Evolutionary conservation across 2,888 invertebrate species (phyloP).

Genomic region (Cephus spinipes): DNA sequence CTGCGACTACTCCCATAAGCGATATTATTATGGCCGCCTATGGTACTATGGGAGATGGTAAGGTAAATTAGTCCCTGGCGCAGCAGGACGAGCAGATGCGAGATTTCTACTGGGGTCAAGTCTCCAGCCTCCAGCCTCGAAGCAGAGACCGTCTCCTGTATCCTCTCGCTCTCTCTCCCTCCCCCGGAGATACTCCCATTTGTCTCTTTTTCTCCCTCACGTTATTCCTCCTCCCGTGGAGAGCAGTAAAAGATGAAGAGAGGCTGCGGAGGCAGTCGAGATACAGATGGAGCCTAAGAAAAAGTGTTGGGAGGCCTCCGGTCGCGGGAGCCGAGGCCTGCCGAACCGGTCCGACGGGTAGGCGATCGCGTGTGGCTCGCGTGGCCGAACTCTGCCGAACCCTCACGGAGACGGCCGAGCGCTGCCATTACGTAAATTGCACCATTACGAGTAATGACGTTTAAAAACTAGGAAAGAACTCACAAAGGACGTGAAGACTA

Average conservation of each 20-base stretch:
- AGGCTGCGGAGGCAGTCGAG: constrained; percentile 24
- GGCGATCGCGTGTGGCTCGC: constrained; percentile 65
- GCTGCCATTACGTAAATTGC: constrained; percentile 61
- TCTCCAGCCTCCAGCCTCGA: constrained; percentile 44
- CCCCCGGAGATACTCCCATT: constrained; percentile 15
- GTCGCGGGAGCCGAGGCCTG: constrained; percentile 26
- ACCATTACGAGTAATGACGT: constrained; percentile 57
- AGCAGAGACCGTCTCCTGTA: constrained; percentile 23
- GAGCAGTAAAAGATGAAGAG: constrained; percentile 22
- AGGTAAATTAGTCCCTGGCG: constrained; percentile 45
- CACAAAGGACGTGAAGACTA: neutral
- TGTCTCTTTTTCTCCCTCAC: constrained; percentile 16
- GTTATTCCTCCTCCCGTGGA: constrained; percentile 25
- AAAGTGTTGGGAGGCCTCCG: constrained; percentile 22
- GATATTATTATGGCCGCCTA: too few relatives aligned
- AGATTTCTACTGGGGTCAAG: constrained; percentile 57
- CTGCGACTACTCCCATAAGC: neutral
- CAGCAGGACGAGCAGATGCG: constrained; percentile 50
- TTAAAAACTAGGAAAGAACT: constrained; percentile 37
- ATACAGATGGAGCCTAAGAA: constrained; percentile 29
- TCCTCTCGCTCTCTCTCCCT: constrained; percentile 25
- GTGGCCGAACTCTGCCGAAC: constrained; percentile 60
- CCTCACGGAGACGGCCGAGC: constrained; percentile 37
- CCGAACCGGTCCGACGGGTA: constrained; percentile 54
- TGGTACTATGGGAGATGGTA: too few relatives aligned